Evolutionary conservation across 2,888 invertebrate genomes (phyloP).

Genomic region (Hemithea aestivaria): DNA sequence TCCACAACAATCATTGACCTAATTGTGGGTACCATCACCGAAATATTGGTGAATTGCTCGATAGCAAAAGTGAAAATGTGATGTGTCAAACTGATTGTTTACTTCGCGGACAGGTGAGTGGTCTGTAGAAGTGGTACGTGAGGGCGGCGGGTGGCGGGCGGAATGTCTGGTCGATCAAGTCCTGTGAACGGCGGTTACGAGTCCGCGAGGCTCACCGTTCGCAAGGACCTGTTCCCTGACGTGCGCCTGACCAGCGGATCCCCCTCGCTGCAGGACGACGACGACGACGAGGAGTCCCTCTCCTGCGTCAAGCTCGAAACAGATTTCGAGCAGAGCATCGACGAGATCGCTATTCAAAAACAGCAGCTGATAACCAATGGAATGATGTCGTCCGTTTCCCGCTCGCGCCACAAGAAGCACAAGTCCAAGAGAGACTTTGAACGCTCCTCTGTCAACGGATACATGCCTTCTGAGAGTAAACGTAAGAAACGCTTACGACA

Average conservation of each 20-base stretch:
- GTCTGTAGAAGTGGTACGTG: constrained; percentile 71
- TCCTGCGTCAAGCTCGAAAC: constrained; percentile 72
- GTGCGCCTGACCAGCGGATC: constrained; percentile 46
- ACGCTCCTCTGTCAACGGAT: constrained; percentile 55
- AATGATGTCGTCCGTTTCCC: constrained; percentile 48
- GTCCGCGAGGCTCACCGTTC: constrained; percentile 69
- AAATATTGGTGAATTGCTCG: constrained; percentile 61
- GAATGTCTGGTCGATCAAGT: constrained; percentile 75
- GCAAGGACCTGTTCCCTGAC: constrained; percentile 73
- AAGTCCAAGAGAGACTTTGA: constrained; percentile 60
- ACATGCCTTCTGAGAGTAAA: constrained; percentile 58
- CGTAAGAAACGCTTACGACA: constrained; percentile 61
- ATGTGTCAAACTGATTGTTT: constrained; percentile 80
- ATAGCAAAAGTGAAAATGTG: constrained; percentile 78
- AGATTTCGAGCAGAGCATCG: constrained; percentile 75
- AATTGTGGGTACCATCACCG: constrained; percentile 52
- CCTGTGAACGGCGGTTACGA: constrained; percentile 73
- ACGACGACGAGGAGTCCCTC: constrained; percentile 51
- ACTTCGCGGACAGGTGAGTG: constrained; percentile 78
- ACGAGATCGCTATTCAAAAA: constrained; percentile 67
- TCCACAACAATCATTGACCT: constrained; percentile 60
- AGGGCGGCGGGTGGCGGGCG: constrained; percentile 74
- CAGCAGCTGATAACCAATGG: constrained; percentile 57
- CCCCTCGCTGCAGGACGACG: constrained; percentile 50
- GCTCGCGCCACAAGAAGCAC: constrained; percentile 64